These are phyloP conservation scores for Lycocerus yunnanus DNA, from an alignment of 2,888 invertebrate species.

Conservation along the genomic window DNA sequence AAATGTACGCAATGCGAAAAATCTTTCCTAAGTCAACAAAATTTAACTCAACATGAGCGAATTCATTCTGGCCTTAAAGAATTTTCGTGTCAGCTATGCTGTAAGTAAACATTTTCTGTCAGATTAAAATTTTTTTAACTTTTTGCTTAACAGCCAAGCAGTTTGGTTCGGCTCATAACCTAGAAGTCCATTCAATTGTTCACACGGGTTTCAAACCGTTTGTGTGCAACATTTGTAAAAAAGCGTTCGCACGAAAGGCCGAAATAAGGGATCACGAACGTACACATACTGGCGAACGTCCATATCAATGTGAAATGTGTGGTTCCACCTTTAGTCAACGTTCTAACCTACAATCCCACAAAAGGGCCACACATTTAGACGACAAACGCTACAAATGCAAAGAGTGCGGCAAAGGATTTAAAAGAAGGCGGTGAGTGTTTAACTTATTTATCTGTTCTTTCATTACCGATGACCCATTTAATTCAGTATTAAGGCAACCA, in stretches of 20 bases:
- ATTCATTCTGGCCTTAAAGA: constrained; percentile 75
- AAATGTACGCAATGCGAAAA: constrained; percentile 71
- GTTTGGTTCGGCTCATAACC: constrained; percentile 77
- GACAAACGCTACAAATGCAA: constrained; percentile 74
- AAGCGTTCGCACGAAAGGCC: constrained; percentile 75
- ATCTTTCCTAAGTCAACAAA: constrained; percentile 77
- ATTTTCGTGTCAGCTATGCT: constrained; percentile 69
- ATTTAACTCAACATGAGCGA: constrained; percentile 74
- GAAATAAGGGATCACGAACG: constrained; percentile 82
- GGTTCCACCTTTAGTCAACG: constrained; percentile 80
- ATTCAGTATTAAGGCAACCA: too few relatives aligned
- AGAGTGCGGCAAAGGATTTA: constrained; percentile 75
- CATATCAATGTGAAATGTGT: constrained; percentile 79
- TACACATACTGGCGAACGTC: constrained; percentile 81
- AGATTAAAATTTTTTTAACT: not conserved
- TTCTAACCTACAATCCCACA: constrained; percentile 80
- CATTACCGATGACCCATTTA: too few relatives aligned
- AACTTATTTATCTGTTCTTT: too few relatives aligned
- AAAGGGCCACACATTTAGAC: constrained; percentile 77
- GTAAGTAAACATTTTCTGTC: constrained; percentile 56
- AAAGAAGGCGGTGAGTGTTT: constrained; percentile 62
- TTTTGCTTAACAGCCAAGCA: constrained; percentile 63
- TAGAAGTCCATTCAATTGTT: constrained; percentile 77
- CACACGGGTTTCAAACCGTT: constrained; percentile 77
- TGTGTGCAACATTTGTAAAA: constrained; percentile 71